Conservation (phyloP, 2,888 invertebrate genomes). For the Aproaerema taeniolella region DNA sequence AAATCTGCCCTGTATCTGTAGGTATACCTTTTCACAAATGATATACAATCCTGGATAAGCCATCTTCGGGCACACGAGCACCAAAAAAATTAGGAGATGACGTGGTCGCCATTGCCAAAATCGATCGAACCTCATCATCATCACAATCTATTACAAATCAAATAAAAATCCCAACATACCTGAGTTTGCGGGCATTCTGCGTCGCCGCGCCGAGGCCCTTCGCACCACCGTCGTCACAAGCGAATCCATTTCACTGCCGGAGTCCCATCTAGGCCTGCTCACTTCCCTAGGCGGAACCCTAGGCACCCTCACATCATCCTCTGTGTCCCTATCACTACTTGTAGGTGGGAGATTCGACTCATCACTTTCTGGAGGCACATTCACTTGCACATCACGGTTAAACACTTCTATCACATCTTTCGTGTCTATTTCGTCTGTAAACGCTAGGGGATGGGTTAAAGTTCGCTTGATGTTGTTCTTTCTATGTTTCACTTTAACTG, state of each 20-base stretch:
- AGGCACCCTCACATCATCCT: constrained; percentile 56
- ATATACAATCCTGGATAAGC: too few relatives aligned
- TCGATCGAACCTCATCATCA: too few relatives aligned
- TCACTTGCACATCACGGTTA: constrained; percentile 48
- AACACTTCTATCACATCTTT: constrained; percentile 51
- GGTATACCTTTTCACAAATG: too few relatives aligned
- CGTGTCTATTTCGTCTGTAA: constrained; percentile 52
- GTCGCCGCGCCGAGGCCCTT: constrained; percentile 80
- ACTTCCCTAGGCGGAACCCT: constrained; percentile 44
- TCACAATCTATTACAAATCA: too few relatives aligned
- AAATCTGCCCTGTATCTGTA: too few relatives aligned
- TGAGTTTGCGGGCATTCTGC: constrained; percentile 69
- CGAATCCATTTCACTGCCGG: constrained; percentile 77
- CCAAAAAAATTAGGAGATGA: background rate
- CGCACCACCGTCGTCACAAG: constrained; percentile 80
- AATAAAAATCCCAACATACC: too few relatives aligned
- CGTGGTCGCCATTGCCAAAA: too few relatives aligned
- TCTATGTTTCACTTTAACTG: constrained; percentile 67
- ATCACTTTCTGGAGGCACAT: constrained; percentile 54
- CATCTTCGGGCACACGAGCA: too few relatives aligned
- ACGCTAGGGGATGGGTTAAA: constrained; percentile 67
- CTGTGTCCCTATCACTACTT: constrained; percentile 71
- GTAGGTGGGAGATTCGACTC: constrained; percentile 69
- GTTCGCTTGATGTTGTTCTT: constrained; percentile 70
- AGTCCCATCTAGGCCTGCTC: constrained; percentile 62